Evolutionary conservation across 2,113 vertebrate genomes (phyloP).

Genomic region (Synodontis membranacea): DNA sequence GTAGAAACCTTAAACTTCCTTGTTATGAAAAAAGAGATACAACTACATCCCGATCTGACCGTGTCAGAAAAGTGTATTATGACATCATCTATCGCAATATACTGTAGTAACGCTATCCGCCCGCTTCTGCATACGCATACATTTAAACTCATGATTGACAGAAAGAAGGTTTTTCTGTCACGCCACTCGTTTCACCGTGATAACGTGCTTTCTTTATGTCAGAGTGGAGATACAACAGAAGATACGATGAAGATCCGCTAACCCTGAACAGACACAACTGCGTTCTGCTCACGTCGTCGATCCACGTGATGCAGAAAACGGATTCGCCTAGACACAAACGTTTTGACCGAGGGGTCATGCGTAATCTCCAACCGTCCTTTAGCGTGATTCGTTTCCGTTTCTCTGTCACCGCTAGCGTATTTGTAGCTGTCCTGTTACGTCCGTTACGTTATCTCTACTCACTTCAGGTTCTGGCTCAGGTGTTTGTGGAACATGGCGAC

Average conservation of each 20-base stretch:
- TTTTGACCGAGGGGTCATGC: background rate
- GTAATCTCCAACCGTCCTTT: background rate
- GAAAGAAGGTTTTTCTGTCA: background rate
- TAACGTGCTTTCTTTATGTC: background rate
- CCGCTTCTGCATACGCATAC: too few species aligned
- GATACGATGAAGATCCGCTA: background rate
- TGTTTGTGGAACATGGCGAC: background rate
- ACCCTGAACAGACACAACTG: background rate
- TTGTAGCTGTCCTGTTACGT: background rate
- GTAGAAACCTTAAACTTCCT: too few species aligned
- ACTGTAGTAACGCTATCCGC: too few species aligned
- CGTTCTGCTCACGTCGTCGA: background rate
- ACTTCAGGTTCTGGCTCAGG: background rate
- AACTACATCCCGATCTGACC: too few species aligned
- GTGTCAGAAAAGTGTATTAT: background rate
- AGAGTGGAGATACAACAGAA: background rate
- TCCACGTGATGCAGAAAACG: background rate
- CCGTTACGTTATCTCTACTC: background rate
- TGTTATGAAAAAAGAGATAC: too few species aligned
- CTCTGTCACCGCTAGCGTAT: background rate
- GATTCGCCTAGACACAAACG: background rate
- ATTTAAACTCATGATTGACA: too few species aligned
- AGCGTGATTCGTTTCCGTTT: background rate
- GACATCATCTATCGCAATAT: too few species aligned
- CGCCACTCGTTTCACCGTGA: background rate